Conservation (phyloP, 2,888 invertebrate genomes). For the Gibbula magus region DNA sequence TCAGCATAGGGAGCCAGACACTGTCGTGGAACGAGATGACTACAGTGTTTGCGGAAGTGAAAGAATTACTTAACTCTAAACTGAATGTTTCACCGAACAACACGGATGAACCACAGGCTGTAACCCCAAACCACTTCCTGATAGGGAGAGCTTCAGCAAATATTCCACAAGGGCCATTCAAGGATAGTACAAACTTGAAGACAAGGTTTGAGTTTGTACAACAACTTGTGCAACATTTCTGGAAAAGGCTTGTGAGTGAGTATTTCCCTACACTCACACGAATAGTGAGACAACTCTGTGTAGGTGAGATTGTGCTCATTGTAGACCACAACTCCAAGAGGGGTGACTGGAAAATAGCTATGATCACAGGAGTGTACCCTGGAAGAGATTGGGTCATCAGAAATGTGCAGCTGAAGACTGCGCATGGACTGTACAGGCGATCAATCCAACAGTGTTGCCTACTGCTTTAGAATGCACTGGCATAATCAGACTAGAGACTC, state of each 20-base stretch:
- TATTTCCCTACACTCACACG: not conserved
- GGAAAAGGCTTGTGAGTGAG: slow-evolving; percentile 17
- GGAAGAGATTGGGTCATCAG: slow-evolving; percentile 20
- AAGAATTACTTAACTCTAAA: not conserved
- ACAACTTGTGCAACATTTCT: not conserved
- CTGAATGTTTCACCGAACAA: slow-evolving; percentile 8
- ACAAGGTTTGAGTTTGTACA: slow-evolving; percentile 30
- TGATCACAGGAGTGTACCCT: slow-evolving; percentile 3
- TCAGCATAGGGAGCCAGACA: slow-evolving; percentile 12
- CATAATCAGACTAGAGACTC: too few relatives aligned
- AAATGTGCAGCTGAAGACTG: slow-evolving; percentile 19
- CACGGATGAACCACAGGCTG: slow-evolving; percentile 8
- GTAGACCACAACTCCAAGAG: not conserved
- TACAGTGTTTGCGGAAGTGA: not conserved
- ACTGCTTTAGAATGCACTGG: too few relatives aligned
- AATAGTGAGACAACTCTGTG: not conserved
- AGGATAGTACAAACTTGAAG: not conserved
- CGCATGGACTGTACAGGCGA: not conserved
- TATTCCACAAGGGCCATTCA: slow-evolving; percentile 21
- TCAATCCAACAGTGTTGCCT: too few relatives aligned
- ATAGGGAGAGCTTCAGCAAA: slow-evolving; percentile 20
- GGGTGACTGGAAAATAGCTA: slow-evolving; percentile 23
- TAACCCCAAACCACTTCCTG: slow-evolving; percentile 33
- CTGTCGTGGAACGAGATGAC: slow-evolving; percentile 29
- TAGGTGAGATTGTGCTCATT: slow-evolving; percentile 26